Base-by-base conservation (phyloP, 2,888 invertebrate species). In the Phalera bucephala region DNA sequence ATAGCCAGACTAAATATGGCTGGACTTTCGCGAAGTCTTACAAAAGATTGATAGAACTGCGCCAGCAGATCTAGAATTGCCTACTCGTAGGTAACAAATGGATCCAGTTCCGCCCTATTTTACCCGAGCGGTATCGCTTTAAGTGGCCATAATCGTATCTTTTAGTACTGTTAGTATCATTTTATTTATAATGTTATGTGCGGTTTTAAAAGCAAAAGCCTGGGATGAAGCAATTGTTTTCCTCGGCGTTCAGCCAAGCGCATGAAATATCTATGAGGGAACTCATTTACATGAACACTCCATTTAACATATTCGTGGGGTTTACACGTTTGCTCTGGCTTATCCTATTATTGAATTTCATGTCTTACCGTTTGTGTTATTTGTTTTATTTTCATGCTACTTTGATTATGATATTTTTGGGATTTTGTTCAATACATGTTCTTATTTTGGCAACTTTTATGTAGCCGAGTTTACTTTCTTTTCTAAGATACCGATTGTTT, bases 211-310 rank as follows among this genome's bases (percentile, higher is more conserved):
- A 26, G 12, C 29, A 34, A 41, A 43, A 37, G 30, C 26, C 41
- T 40, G 33, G 32, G 31, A 38, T 15, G 31, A 39, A 14, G 40
- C 44, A 48, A 51, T 47, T 59, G 47, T 59, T 58, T 55, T 45
- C 32, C 44, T 54, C 45, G 57, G 57, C 56, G 39, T 37, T 37
- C 31, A 29, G 52, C 52, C 56, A 59, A 44, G 22, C 36, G 27
- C 36, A 48, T 44, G 38, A 40, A 35, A 35, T 17, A 35, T 35
- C 28, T 22, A 13, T 8, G 29, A 15, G 23, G 11, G 19, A 14
- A 25, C 38, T 39, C 29, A 52, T 59, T 59, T 45, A 44, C 45
- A 59, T 52, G 36, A 30, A 45, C 45, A 41, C 31, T 40, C 32
- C 36, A 52, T 52, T 49, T 44, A 45, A 54, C 36, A 36, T 35